phyloP scores from a whole-genome alignment of 2,888 invertebrate genomes.

The Lymantria dispar region DNA sequence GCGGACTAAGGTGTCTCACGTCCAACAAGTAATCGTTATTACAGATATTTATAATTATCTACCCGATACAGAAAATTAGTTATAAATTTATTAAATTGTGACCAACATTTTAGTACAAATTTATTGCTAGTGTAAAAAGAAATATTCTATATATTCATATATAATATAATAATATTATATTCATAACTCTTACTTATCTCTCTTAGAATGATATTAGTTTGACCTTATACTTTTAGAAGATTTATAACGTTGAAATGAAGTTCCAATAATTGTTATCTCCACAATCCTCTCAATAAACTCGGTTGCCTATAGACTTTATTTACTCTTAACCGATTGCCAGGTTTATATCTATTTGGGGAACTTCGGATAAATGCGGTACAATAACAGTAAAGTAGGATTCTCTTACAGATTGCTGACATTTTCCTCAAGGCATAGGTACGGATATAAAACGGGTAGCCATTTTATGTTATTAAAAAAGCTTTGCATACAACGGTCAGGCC shows the following conservation, averaged over 20 bases:
- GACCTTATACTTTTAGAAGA: no score
- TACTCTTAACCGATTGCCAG: slow-evolving; percentile 67
- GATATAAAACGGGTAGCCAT: slow-evolving; percentile 57
- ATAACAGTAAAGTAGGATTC: slow-evolving; percentile 78
- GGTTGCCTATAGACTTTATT: slow-evolving; percentile 60
- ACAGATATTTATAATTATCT: no score
- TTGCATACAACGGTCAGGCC: slow-evolving; percentile 55
- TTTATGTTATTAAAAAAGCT: slow-evolving; percentile 71
- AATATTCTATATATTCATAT: no score
- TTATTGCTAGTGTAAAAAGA: no score
- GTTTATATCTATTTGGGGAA: slow-evolving; percentile 67
- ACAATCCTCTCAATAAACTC: slow-evolving; percentile 52
- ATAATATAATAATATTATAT: no score
- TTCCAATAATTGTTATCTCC: slow-evolving; percentile 70
- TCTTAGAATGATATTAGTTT: no score
- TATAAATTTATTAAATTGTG: no score
- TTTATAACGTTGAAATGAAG: slow-evolving; percentile 35
- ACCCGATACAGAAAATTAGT: no score
- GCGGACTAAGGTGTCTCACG: no score
- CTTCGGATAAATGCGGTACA: slow-evolving; percentile 71
- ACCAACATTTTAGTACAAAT: no score
- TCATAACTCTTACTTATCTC: no score
- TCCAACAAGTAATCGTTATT: no score
- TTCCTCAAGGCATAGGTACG: slow-evolving; percentile 63
- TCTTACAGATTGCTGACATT: slow-evolving; percentile 74